A percentile compares a stretch with the other conserved stretches of the same genome.
phyloP scores from a whole-genome alignment of 2,888 invertebrate species.

The Scaptomyza caliginosa region DNA sequence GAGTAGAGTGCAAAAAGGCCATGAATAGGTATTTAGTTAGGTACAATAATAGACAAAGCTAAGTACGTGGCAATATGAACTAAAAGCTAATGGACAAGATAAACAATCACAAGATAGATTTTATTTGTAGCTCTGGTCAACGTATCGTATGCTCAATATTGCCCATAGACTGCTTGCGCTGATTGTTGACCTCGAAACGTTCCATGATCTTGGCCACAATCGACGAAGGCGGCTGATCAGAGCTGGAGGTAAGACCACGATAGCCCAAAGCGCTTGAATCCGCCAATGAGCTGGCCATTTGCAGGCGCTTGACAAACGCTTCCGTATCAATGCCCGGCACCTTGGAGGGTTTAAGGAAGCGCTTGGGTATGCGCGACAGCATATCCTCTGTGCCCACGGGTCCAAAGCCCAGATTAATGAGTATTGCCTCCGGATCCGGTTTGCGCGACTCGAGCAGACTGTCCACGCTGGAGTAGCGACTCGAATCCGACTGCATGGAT shows the following conservation, averaged over 20 bases:
- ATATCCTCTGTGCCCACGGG: conserved; percentile 88
- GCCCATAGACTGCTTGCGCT: conserved; percentile 84
- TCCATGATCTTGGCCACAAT: conserved; percentile 93
- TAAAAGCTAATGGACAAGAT: conserved; percentile 76
- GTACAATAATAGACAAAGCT: conserved; percentile 60
- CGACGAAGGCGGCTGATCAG: conserved; percentile 90
- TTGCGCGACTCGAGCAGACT: conserved; percentile 92
- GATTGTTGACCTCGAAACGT: conserved; percentile 86
- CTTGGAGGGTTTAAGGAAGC: conserved; percentile 92
- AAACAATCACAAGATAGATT: conserved; percentile 60
- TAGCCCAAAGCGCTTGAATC: conserved; percentile 91
- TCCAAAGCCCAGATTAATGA: conserved; percentile 92
- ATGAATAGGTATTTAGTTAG: conserved; percentile 13
- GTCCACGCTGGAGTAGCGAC: conserved; percentile 91
- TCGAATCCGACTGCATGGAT: conserved; percentile 85
- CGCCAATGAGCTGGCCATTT: conserved; percentile 89
- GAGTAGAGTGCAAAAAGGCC: conserved; percentile 19
- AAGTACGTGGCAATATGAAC: conserved; percentile 68
- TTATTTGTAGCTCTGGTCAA: too few species aligned
- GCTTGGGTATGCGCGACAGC: conserved; percentile 91
- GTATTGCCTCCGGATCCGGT: conserved; percentile 94
- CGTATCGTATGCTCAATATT: conserved; percentile 73
- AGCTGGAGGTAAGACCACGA: conserved; percentile 91
- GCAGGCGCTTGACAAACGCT: conserved; percentile 90
- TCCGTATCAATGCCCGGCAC: conserved; percentile 90